Evolutionary conservation across 1,140 invertebrate species (phyloP), one percentile per base, ranked within the genome.

Genomic region (Scaptomyza montana): DNA sequence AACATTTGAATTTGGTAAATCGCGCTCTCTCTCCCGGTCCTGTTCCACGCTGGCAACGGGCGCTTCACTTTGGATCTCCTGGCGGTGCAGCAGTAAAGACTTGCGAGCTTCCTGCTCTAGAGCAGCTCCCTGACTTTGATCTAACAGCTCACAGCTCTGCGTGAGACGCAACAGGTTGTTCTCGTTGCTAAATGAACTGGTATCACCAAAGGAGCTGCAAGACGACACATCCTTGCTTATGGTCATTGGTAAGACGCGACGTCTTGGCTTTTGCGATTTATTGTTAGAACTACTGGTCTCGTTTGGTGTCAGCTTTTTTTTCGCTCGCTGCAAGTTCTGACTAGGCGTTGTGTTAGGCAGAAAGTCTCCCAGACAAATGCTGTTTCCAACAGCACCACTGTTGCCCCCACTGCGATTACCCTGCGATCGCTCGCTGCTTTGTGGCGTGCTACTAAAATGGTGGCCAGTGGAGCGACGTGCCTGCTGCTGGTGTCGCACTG

Each of bases 111-210:
- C 90, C 57, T 84, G 51, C 6, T 87, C 82, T 2, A 82, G 6
- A 6, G 74, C 76, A 2, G 75, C 71, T 9, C 78, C 80, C 12
- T 91, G 84, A 45, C 78, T 84, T 25, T 74, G 75, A 53, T 91
- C 90, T 0, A 89, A 84, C 0, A 89, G 66, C 6, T 91, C 90
- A 13, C 71, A 74, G 51, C 70, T 80, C 49, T 90, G 82, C 0
- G 78, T 75, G 41, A 91, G 72, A 13, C 87, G 70, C 41, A 77
- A 72, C 5, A 92, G 47, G 56, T 92, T 92, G 33, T 92, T 92
- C 9, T 92, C 91, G 45, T 86, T 81, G 54, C 91, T 91, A 60
- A 92, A 92, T 10, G 90, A 89, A 45, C 87, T 89, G 33, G 77
- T 80, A 19, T 77, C 82, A 1, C 87, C 90, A 68, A 92, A 92